These are phyloP conservation scores for Amphibalanus amphitrite DNA, from an alignment of 1,140 invertebrate genomes.

Conservation along the genomic window DNA sequence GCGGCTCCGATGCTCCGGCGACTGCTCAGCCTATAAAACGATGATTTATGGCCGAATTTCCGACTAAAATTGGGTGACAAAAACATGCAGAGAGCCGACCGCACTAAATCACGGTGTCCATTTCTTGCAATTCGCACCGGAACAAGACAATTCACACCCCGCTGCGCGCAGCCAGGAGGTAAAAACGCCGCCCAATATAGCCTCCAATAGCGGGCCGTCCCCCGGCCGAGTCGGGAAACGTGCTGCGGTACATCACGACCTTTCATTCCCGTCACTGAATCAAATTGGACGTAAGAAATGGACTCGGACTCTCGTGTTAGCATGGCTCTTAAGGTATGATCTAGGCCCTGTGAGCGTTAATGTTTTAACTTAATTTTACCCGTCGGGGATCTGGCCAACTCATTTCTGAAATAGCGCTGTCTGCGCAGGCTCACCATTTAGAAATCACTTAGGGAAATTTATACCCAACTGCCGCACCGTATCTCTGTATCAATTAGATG, in stretches of 20 bases:
- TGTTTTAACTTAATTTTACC: too few species aligned
- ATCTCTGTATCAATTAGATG: not conserved
- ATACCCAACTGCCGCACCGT: not conserved
- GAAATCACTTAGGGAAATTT: not conserved
- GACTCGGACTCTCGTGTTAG: too few species aligned
- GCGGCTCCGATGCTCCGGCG: not conserved
- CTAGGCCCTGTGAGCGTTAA: too few species aligned
- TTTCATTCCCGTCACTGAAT: too few species aligned
- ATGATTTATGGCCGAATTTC: not conserved
- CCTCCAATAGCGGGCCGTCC: too few species aligned
- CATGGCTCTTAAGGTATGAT: too few species aligned
- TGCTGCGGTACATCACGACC: too few species aligned
- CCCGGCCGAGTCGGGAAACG: too few species aligned
- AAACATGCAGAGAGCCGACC: not conserved
- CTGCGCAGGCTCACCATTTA: not conserved
- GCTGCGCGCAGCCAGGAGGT: not conserved
- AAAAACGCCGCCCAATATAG: not conserved
- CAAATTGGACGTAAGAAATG: too few species aligned
- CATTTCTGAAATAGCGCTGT: not conserved
- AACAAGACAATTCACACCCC: not conserved
- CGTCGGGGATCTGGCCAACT: not conserved
- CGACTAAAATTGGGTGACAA: not conserved
- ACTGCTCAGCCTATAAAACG: not conserved
- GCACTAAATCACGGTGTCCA: not conserved
- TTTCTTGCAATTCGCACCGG: slow-evolving; percentile 1